These are phyloP conservation scores for Aplochiton taeniatus DNA, from an alignment of 2,797 vertebrate genomes.

Conservation along the genomic window DNA sequence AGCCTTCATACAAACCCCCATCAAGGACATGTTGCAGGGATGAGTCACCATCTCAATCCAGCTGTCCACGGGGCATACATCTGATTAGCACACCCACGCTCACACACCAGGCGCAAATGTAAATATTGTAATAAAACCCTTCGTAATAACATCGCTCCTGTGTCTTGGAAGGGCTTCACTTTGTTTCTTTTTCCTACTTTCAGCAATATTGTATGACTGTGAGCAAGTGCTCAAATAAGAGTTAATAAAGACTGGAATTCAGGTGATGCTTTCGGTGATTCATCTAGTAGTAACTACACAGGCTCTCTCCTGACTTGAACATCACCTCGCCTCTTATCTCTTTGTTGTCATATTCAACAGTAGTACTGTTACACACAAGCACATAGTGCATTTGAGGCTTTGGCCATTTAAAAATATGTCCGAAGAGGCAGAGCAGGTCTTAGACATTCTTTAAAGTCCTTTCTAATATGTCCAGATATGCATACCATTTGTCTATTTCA, in stretches of 20 bases:
- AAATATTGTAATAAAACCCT: slow-evolving; percentile 81
- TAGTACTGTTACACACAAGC: slow-evolving; percentile 39
- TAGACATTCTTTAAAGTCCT: no score
- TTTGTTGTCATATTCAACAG: slow-evolving; percentile 35
- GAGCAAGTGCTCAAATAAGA: slow-evolving; percentile 48
- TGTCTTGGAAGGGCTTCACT: slow-evolving; percentile 51
- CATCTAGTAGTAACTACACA: slow-evolving; percentile 25
- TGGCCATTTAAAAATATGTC: no score
- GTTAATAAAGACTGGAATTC: slow-evolving; percentile 59
- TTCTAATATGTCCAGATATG: background rate
- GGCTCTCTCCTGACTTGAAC: background rate
- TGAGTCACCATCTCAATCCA: slow-evolving; percentile 81
- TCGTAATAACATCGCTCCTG: slow-evolving; percentile 69
- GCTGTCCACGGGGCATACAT: slow-evolving; percentile 81
- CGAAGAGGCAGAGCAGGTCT: no score
- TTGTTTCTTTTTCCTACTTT: slow-evolving; percentile 59
- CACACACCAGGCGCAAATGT: slow-evolving; percentile 76
- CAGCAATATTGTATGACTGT: slow-evolving; percentile 59
- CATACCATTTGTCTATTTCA: slow-evolving; percentile 25
- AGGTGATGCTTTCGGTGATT: slow-evolving; percentile 48
- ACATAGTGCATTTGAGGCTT: background rate
- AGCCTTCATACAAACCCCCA: slow-evolving; percentile 72
- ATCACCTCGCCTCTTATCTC: slow-evolving; percentile 25
- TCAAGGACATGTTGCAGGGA: slow-evolving; percentile 80
- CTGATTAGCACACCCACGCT: slow-evolving; percentile 79